Evolutionary conservation across 2,888 invertebrate species (phyloP), one percentile per base, ranked within the genome.

Genomic region (Protodeltote pygarga): DNA sequence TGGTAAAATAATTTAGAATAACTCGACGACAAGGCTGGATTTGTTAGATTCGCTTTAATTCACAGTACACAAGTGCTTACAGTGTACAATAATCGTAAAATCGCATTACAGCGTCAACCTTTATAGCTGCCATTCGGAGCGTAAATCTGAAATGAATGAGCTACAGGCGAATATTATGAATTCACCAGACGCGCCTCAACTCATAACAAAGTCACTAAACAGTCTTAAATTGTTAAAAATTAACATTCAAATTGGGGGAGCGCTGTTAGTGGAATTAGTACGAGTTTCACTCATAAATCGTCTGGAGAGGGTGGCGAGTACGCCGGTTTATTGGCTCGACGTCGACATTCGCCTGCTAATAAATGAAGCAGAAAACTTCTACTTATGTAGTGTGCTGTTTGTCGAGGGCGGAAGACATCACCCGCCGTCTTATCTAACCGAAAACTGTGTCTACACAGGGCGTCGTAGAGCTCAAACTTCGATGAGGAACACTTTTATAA

Each of bases 301-400:
- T 87, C 86, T 86, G 77, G 81, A 81, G 83, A 83, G 87, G 86
- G 87, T 83, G 85, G 82, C 79, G 80, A 81, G 78, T 69, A 65
- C 77, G 81, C 65, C 83, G 79, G 79, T 87, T 86, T 89, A 88
- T 89, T 88, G 85, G 87, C 85, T 82, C 69, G 74, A 73, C 79
- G 83, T 83, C 85, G 85, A 85, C 89, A 84, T 85, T 81, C 82
- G 82, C 84, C 75, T 73, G 81, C 85, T 90, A 88, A 90, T 88
- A 90, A 90, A 91, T 89, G 90, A 89, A 91, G 85, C 88, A 86
- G 90, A 89, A 88, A 90, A 89, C 87, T 90, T 89, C 83, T 80
- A 85, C 83, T 77, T 81, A 81, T 79, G 82, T 81, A 79, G 81
- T 79, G 75, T 75, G 77, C 80, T 83, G 83, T 86, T 85, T 83